These are phyloP conservation scores for Hirtodrosophila histrioides DNA, from an alignment of 2,888 invertebrate species.

Conservation along the genomic window DNA sequence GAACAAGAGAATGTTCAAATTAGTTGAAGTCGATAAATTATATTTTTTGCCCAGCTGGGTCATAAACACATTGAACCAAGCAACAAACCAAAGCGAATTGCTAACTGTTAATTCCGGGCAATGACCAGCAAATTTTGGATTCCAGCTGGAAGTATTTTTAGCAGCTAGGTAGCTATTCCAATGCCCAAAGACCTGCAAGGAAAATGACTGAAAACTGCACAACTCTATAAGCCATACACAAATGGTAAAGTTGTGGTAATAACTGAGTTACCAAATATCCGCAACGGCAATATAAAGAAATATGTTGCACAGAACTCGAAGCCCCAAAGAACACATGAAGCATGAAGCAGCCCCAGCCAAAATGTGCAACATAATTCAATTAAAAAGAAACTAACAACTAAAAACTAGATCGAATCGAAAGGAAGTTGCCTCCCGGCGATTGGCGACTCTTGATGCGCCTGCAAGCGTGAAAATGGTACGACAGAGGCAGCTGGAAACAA, in stretches of 20 bases:
- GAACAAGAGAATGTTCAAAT: background rate
- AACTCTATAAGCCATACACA: slow-evolving; percentile 10
- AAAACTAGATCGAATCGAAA: slow-evolving; percentile 40
- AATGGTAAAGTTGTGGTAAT: slow-evolving; percentile 39
- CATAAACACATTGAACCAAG: slow-evolving; percentile 1
- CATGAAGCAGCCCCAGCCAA: slow-evolving; percentile 56
- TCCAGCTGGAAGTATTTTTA: background rate
- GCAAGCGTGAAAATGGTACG: slow-evolving; percentile 58
- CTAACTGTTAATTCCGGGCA: background rate
- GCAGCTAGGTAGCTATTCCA: background rate
- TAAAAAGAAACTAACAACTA: slow-evolving; percentile 41
- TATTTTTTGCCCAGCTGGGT: background rate
- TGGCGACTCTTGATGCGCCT: slow-evolving; percentile 32
- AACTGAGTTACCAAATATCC: slow-evolving; percentile 69
- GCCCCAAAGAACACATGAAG: slow-evolving; percentile 53
- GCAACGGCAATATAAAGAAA: slow-evolving; percentile 34
- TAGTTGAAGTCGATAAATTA: background rate
- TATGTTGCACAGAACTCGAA: slow-evolving; percentile 47
- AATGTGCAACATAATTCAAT: slow-evolving; percentile 78
- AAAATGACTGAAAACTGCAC: background rate
- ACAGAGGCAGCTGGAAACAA: slow-evolving; percentile 12
- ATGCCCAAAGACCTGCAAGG: slow-evolving; percentile 11
- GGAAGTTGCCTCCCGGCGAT: slow-evolving; percentile 36
- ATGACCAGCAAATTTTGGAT: background rate
- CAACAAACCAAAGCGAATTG: background rate